Base-by-base conservation (phyloP, 2,113 vertebrate genomes). In the Toxotes chatareus region DNA sequence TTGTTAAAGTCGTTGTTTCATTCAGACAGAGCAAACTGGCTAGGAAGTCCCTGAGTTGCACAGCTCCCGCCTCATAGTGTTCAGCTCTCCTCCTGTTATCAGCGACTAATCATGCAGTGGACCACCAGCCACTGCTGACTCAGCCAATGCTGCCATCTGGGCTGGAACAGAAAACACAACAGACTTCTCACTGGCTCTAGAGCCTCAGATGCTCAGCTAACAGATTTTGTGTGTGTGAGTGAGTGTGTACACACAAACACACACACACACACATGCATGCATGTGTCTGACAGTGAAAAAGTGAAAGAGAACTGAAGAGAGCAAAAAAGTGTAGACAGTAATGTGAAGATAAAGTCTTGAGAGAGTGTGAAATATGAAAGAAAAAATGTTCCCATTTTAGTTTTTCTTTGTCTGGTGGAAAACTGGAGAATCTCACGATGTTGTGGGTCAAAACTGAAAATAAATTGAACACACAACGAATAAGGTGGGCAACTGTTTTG, bases 131-230 rank as follows among this genome's bases (percentile, higher is more conserved):
- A 82, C 11, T 40, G 86, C 86, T 86, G 88, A 91, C 71, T 90
- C 88, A 85, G 84, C 87, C 89, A 87, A 84, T 14, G 68, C 70
- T 76, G 80, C 90, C 90, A 91, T 91, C 91, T 93, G 91, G 82
- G 90, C 87, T 89, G 84, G 88, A 93, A 87, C 84, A 65, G 84
- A 80, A 80, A 83, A 67, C 68, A 42, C 82, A 55, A 60, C 76
- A 85, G 81, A 84, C 77, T 82, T 76, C 79, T 83, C 53, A 47
- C 75, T 38, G 63, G 42, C 70, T 83, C 12, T 31, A 36, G 27
- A 86, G 65, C 27, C 71, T 86, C 83, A 68, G 55, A 76, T 78
- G 60, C 68, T 78, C 79, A 0, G 57, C 63, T 83, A 83, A 75
- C 81, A 86, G 85, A 75, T 71, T 81, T 40, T 75, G 65, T 57